Evolutionary conservation across 2,797 vertebrate species (phyloP).

Genomic region (Iguana delicatissima): DNA sequence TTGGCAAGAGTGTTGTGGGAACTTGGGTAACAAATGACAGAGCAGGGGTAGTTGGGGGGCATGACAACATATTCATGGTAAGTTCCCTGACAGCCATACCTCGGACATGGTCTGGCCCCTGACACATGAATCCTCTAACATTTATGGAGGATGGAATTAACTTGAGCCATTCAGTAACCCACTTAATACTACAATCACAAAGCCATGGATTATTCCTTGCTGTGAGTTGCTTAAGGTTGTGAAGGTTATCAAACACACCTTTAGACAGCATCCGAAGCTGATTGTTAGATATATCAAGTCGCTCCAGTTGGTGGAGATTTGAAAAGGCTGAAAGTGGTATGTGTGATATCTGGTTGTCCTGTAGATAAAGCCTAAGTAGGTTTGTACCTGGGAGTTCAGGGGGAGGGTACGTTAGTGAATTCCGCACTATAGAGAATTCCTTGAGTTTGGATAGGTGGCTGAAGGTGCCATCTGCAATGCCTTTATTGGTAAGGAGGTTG

Average conservation of each 20-base stretch:
- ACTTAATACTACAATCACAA: slow-evolving; percentile 93
- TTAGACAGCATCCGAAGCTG: slow-evolving; percentile 88
- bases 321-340: slow-evolving; percentile 90
- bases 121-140: slow-evolving; percentile 95
- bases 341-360: slow-evolving; percentile 94
- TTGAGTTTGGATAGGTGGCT: slow-evolving; percentile 89
- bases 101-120: slow-evolving; percentile 91
- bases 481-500: slow-evolving; percentile 93
- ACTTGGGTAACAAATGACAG: slow-evolving; percentile 80
- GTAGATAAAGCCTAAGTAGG: slow-evolving; percentile 90
- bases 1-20: slow-evolving; percentile 79
- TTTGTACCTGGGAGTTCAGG: slow-evolving; percentile 87
- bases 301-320: slow-evolving; percentile 89
- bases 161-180: slow-evolving; percentile 94
- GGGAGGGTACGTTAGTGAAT: slow-evolving; percentile 91
- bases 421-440: slow-evolving; percentile 92
- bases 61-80: slow-evolving; percentile 90
- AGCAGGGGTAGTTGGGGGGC: slow-evolving; percentile 84
- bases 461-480: slow-evolving; percentile 90
- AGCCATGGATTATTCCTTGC: slow-evolving; percentile 95
- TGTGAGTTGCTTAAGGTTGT: slow-evolving; percentile 91
- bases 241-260: slow-evolving; percentile 91
- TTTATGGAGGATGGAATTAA: slow-evolving; percentile 90
- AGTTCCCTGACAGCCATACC: slow-evolving; percentile 97
- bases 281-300: slow-evolving; percentile 94